These are phyloP conservation scores for Tinea semifulvella DNA, from an alignment of 2,888 invertebrate species.

Conservation along the genomic window DNA sequence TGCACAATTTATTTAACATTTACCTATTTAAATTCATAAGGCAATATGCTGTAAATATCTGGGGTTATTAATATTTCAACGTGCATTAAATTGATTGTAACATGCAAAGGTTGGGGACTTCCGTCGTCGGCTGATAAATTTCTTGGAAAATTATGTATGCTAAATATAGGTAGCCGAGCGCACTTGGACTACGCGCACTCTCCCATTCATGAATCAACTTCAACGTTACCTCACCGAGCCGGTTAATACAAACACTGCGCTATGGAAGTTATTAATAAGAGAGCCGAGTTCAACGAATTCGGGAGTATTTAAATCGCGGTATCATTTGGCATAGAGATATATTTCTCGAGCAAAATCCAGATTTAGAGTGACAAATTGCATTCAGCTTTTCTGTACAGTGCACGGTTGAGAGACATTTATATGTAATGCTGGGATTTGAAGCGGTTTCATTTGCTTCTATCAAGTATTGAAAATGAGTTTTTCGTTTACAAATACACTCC, in stretches of 20 bases:
- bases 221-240: constrained; percentile 57
- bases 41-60: neutral
- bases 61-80: neutral
- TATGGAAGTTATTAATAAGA: constrained; percentile 60
- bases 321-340: constrained; percentile 28
- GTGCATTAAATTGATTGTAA: constrained; percentile 21
- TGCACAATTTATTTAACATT: neutral
- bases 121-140: constrained; percentile 49
- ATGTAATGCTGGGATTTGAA: neutral
- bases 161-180: constrained; percentile 45
- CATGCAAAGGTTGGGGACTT: constrained; percentile 41
- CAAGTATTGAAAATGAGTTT: neutral
- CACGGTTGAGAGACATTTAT: neutral
- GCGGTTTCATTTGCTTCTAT: neutral
- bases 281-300: constrained; percentile 60
- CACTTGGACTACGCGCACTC: constrained; percentile 38
- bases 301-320: constrained; percentile 39
- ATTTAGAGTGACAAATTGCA: constrained; percentile 33
- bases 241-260: constrained; percentile 44
- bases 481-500: constrained; percentile 29
- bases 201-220: constrained; percentile 66
- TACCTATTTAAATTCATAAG: constrained; percentile 4
- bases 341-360: constrained; percentile 30
- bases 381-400: neutral
- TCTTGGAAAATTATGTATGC: constrained; percentile 51